Conservation (phyloP, 2,888 invertebrate species). For the Noctuana brunneofusca region DNA sequence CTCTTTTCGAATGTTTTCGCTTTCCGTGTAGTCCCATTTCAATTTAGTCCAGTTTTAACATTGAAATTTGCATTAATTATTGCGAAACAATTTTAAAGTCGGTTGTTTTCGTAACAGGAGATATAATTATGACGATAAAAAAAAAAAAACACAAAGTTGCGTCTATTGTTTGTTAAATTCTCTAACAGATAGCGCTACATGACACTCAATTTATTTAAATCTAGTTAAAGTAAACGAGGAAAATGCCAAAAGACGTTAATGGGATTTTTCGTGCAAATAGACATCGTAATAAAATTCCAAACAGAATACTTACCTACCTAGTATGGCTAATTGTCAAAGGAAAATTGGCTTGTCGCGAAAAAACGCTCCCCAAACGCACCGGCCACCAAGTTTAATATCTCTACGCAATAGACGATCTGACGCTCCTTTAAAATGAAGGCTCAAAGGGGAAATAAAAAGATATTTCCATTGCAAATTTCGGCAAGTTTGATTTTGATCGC, state of each 20-base stretch:
- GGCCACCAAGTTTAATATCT: slow-evolving; percentile 41
- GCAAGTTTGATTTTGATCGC: slow-evolving; percentile 57
- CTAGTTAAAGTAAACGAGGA: not conserved
- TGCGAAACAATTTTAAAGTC: no score
- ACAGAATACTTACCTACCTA: slow-evolving; percentile 20
- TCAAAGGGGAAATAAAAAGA: slow-evolving; percentile 71
- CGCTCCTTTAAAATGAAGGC: slow-evolving; percentile 57
- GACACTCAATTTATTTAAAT: no score
- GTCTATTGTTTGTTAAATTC: no score
- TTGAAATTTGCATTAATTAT: no score
- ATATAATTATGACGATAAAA: no score
- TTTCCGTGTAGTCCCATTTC: no score
- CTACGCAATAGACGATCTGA: slow-evolving; percentile 57
- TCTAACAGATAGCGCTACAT: no score
- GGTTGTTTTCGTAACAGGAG: no score
- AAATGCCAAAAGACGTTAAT: slow-evolving; percentile 5
- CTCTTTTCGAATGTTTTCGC: no score
- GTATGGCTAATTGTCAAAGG: slow-evolving; percentile 12
- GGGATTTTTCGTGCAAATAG: slow-evolving; percentile 5
- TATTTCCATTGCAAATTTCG: slow-evolving; percentile 58
- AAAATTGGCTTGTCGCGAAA: slow-evolving; percentile 24
- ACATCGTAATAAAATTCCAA: slow-evolving; percentile 16
- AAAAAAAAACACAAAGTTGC: no score
- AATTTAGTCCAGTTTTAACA: no score
- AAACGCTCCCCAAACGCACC: slow-evolving; percentile 28